phyloP scores from a whole-genome alignment of 92 coral and sea anemone species.

The Heteractis magnifica region DNA sequence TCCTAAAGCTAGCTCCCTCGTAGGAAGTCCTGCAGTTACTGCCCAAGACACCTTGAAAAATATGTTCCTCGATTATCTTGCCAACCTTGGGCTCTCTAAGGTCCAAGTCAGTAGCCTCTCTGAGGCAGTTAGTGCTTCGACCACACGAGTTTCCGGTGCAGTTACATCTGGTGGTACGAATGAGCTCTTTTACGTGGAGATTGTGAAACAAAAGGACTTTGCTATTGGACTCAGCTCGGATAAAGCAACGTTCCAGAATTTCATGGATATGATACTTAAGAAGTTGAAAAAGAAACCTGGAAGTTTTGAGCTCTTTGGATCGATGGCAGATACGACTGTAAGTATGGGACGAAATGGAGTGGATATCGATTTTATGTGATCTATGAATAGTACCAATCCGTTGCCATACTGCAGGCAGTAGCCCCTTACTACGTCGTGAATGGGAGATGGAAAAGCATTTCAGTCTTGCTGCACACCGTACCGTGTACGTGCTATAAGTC shows the following conservation, averaged over 20 bases:
- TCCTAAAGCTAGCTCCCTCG: constrained; percentile 8
- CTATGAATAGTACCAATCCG: too few species aligned
- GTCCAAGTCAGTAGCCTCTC: constrained; percentile 29
- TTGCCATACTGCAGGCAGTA: too few species aligned
- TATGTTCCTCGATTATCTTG: constrained; percentile 8
- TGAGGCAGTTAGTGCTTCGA: constrained; percentile 22
- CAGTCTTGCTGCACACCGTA: too few species aligned
- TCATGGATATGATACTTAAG: constrained; percentile 10
- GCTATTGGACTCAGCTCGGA: constrained; percentile 31
- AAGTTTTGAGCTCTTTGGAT: constrained; percentile 19
- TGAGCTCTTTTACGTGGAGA: constrained; percentile 27
- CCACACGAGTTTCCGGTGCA: constrained; percentile 29
- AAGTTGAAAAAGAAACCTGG: constrained; percentile 14
- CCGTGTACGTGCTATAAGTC: too few species aligned
- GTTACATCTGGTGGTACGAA: constrained; percentile 4
- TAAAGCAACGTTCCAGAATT: constrained; percentile 16
- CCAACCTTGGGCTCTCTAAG: constrained; percentile 7
- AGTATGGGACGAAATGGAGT: neutral
- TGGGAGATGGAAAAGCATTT: too few species aligned
- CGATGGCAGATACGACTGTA: constrained; percentile 30
- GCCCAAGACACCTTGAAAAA: constrained; percentile 12
- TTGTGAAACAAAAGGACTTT: constrained; percentile 9
- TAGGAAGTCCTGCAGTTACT: constrained; percentile 12
- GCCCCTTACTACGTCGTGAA: too few species aligned
- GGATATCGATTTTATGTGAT: neutral